Base-by-base conservation (phyloP, 2,113 vertebrate species). In the Ochotona princeps region DNA sequence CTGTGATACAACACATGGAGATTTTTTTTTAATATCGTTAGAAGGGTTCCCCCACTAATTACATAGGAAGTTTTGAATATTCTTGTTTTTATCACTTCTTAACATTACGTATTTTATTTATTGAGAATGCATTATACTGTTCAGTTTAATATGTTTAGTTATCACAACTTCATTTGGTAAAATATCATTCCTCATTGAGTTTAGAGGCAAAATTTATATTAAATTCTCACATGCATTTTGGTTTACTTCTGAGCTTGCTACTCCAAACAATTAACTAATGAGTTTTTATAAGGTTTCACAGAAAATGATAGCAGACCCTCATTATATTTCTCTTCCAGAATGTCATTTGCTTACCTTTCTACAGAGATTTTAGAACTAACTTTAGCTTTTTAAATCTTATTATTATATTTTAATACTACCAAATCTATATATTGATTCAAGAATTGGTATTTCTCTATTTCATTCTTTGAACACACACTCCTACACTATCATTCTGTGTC, bases 121-220 rank as follows among this genome's bases (percentile, higher is more conserved):
- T 32, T 63, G 90, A 32, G 13, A 88, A 90, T 12, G 54, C 76
- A 17, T 63, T 61, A 84, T 57, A 49, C 14, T 79, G 8, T 65
- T 44, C 90, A 12, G 2, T 76, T 0, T 57, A 12, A 63, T 51
- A 14, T 88, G 15, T 2, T 83, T 63, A 69, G 14, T 72, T 87
- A 7, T 28, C 9, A 14, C 81, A 54, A 72, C 23, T 38, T 75
- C 66, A 84, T 49, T 61, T 13, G 28, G 6, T 90, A n/a, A 92
- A 54, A 51, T 67, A 49, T 67, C 25, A 89, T 49, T 90, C 32
- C 73, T 89, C 20, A 69, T 9, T 83, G 26, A 75, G 30, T 87
- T 88, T 80, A 87, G 49, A 93, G 18, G 25, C n/a, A 80, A 44
- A 5, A 5, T 95, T 90, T 21, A 47, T 63, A 66, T 86, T 67